phyloP scores from a whole-genome alignment of 2,888 invertebrate genomes.

The Drosophila algonquin region DNA sequence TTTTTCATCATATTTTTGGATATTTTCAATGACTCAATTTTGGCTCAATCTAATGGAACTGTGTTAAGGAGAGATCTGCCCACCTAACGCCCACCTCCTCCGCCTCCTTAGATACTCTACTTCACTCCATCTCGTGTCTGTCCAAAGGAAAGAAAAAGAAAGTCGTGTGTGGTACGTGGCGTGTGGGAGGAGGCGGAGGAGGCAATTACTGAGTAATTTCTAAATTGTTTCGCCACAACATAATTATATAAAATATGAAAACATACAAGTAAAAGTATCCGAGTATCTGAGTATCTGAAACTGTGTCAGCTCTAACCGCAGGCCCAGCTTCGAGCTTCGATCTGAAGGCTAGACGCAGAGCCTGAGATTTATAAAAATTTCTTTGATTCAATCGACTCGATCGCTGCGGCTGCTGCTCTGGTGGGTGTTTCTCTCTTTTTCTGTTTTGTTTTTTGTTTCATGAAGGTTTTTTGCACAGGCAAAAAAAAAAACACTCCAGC shows the following conservation, averaged over 20 bases:
- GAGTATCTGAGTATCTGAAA: conserved; percentile 39
- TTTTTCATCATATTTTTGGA: background rate
- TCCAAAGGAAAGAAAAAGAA: background rate
- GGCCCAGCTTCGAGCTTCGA: conserved; percentile 48
- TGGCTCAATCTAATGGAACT: background rate
- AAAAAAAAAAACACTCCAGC: conserved; percentile 34
- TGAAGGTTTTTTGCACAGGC: conserved; percentile 62
- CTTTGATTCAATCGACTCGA: conserved; percentile 49
- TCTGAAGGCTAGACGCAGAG: conserved; percentile 55
- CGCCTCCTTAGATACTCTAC: background rate
- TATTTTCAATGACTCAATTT: background rate
- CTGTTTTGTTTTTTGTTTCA: conserved; percentile 14
- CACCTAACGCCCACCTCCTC: background rate
- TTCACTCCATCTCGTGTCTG: background rate
- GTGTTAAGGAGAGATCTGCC: background rate
- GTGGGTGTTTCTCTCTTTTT: conserved; percentile 60
- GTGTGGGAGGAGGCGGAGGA: conserved; percentile 22
- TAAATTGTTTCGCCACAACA: conserved; percentile 35
- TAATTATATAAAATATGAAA: conserved; percentile 28
- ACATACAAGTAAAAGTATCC: conserved; percentile 35
- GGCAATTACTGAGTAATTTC: conserved; percentile 44
- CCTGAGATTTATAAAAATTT: conserved; percentile 45
- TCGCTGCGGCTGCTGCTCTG: conserved; percentile 19
- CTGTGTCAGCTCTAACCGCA: conserved; percentile 67
- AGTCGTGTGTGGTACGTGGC: background rate